Percentiles rank a stretch among this genome's conserved stretches.
Evolutionary conservation across 2,888 invertebrate species (phyloP).

Genomic region (Parelbella ahira): DNA sequence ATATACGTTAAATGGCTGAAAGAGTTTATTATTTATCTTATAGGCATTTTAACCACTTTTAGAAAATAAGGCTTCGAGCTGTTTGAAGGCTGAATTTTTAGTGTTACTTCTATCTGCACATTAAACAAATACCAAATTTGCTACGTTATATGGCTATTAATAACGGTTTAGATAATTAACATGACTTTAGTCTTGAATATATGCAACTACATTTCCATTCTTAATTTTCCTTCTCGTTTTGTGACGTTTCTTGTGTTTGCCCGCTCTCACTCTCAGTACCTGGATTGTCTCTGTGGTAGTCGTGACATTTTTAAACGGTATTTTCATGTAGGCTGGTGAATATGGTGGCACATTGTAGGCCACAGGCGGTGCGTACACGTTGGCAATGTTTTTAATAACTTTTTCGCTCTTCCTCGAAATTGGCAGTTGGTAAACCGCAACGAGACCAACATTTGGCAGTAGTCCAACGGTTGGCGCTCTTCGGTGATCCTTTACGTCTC

Average conservation of each 20-base stretch:
- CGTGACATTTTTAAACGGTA: conserved; percentile 5
- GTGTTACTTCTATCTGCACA: too few relatives aligned
- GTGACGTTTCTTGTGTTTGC: conserved; percentile 1
- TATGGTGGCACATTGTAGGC: conserved; percentile 6
- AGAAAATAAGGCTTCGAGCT: too few relatives aligned
- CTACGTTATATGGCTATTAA: too few relatives aligned
- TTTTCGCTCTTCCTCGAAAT: conserved; percentile 52
- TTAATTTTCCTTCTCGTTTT: conserved; percentile 2
- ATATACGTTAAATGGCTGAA: too few relatives aligned
- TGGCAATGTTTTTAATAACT: conserved; percentile 48
- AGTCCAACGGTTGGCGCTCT: conserved; percentile 44
- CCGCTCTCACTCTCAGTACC: too few relatives aligned
- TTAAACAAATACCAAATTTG: too few relatives aligned
- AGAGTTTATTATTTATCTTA: too few relatives aligned
- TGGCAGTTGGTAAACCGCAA: conserved; percentile 58
- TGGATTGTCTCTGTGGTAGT: too few relatives aligned
- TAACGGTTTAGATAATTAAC: too few relatives aligned
- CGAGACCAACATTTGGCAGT: conserved; percentile 50
- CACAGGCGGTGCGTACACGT: conserved; percentile 35
- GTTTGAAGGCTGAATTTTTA: too few relatives aligned
- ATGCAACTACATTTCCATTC: neutral
- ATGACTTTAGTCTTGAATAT: too few relatives aligned
- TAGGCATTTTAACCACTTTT: too few relatives aligned
- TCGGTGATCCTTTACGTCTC: conserved; percentile 47
- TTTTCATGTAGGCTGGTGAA: conserved; percentile 24